phyloP scores from a whole-genome alignment of 2,113 vertebrate genomes.

The Chiloscyllium plagiosum region DNA sequence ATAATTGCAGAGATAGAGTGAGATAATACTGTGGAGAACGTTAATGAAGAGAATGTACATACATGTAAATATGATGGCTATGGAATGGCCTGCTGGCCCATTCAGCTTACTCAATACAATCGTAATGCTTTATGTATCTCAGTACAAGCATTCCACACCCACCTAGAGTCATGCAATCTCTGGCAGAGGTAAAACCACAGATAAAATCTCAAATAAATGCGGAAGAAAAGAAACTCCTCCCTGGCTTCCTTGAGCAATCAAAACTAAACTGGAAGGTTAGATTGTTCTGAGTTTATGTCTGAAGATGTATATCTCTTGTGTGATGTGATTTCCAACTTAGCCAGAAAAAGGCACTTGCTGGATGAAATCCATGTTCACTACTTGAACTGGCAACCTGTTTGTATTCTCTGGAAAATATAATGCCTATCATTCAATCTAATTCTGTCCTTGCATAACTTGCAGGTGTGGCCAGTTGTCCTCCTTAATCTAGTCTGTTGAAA shows the following conservation, averaged over 20 bases:
- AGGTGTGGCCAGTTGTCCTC: neutral
- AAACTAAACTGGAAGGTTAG: neutral
- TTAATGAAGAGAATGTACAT: neutral
- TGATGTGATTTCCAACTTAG: neutral
- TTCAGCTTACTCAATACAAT: neutral
- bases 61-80: neutral
- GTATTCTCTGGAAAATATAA: neutral
- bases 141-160: neutral
- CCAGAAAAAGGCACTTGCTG: neutral
- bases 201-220: neutral
- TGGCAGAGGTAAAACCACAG: neutral
- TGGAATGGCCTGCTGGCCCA: neutral
- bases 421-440: neutral
- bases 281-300: neutral
- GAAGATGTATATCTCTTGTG: neutral
- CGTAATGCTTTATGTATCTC: neutral
- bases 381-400: neutral
- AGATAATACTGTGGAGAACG: neutral
- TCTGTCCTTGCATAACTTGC: neutral
- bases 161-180: neutral
- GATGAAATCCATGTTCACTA: neutral
- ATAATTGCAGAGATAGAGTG: neutral
- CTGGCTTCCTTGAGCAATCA: neutral
- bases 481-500: neutral
- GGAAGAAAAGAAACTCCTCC: neutral